Evolutionary conservation across 2,888 invertebrate genomes (phyloP), one percentile per base, ranked within the genome.

Genomic region (Eurois occulta): DNA sequence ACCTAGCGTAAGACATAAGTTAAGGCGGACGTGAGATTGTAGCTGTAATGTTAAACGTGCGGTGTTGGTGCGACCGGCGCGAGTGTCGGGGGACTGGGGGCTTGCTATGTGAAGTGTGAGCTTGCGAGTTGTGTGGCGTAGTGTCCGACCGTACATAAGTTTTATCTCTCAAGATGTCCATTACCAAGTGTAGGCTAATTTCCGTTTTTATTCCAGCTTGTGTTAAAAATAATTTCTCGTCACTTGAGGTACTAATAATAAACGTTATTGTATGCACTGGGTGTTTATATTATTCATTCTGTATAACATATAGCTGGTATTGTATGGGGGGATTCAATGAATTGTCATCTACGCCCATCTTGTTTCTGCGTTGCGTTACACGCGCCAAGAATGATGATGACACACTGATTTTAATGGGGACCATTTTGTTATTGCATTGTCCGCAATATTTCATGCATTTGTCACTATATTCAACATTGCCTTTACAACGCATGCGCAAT

Each of bases 161-260:
- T 80, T 65, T 78, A 79, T 81, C 75, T 90, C 89, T 91, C 89
- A 90, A 91, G 91, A 91, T 92, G 93, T 94, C 94, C 94, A 93
- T 91, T 92, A 93, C 84, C 81, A 90, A 78, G 87, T 82, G 91
- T 95, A 95, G 95, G 93, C 92, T 94, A 93, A 93, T 92, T 90
- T 91, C 91, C 86, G 85, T 89, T 91, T 91, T 88, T 92, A 93
- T 94, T 93, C 93, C 93, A 92, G 95, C 95, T 95, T 95, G 90
- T 91, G 92, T 95, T 94, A 90, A 86, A 88, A 18, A 91, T 90
- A 91, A 91, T 95, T 93, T 91, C 84, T 86, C 88, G 89, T 90
- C 95, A 92, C 94, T 92, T 89, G 92, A 93, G 94, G 94, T 96
- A 95, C 95, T 96, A 95, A 94, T 91, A 91, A 91, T 92, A 92